Conservation (phyloP, 1,140 invertebrate species). For the Aphis craccivora region DNA sequence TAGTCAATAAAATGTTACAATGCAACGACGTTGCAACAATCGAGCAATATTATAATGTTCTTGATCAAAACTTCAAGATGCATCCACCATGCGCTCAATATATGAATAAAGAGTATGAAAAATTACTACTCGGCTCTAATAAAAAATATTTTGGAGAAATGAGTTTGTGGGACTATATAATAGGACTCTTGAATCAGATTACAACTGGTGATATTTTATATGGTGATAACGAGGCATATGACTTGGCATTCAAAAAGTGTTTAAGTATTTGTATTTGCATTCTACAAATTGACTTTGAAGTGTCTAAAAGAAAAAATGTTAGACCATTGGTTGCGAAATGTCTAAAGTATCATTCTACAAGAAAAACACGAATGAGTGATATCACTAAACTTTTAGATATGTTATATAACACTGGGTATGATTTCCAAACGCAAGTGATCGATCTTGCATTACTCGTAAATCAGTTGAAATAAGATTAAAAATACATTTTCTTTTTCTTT, state of each 20-base stretch:
- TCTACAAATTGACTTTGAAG: neutral
- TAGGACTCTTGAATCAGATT: neutral
- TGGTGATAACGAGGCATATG: neutral
- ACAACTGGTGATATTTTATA: neutral
- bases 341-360: neutral
- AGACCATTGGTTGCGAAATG: conserved; percentile 8
- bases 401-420: too few relatives aligned
- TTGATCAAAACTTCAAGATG: neutral
- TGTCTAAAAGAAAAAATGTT: neutral
- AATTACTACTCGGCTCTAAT: neutral
- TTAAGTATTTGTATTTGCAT: neutral
- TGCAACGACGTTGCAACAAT: neutral
- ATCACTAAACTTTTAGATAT: neutral
- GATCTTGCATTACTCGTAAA: neutral
- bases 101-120: conserved; percentile 10
- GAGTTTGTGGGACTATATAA: conserved; percentile 25
- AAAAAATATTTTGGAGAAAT: neutral
- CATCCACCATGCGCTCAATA: conserved; percentile 37
- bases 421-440: too few relatives aligned
- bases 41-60: neutral
- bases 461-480: neutral
- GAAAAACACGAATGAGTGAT: conserved; percentile 27
- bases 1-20: neutral
- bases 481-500: neutral
- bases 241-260: neutral